Evolutionary conservation across 2,797 vertebrate species (phyloP).

Genomic region (Pitangus sulphuratus): DNA sequence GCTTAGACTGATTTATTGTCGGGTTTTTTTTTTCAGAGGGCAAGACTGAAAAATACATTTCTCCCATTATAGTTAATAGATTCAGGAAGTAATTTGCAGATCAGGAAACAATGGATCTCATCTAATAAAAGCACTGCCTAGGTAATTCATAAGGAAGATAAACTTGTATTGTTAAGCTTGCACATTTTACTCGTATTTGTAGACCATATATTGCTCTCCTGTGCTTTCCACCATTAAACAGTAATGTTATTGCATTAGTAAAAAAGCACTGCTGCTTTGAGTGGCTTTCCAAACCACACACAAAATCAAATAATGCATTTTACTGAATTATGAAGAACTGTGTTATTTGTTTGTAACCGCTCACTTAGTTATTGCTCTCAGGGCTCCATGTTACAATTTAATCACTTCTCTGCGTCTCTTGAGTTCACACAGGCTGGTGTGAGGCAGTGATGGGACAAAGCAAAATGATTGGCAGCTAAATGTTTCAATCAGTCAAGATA

Average conservation of each 20-base stretch:
- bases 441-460: neutral
- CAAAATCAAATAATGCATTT: neutral
- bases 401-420: conserved; percentile 17
- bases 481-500: conserved; percentile 33
- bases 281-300: neutral
- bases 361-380: conserved; percentile 44
- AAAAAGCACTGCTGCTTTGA: neutral
- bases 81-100: conserved; percentile 69
- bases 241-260: conserved; percentile 28
- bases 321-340: conserved; percentile 5
- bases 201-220: conserved; percentile 8
- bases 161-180: conserved; percentile 53
- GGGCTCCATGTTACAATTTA: conserved; percentile 34
- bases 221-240: conserved; percentile 42
- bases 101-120: conserved; percentile 57
- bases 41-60: conserved; percentile 48
- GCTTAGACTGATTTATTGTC: conserved; percentile 41
- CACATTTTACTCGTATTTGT: neutral
- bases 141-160: conserved; percentile 61
- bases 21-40: neutral
- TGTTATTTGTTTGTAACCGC: conserved; percentile 33
- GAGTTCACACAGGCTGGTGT: neutral
- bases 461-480: conserved; percentile 7
- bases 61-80: conserved; percentile 56
- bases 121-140: conserved; percentile 56